Base-by-base conservation (phyloP, 2,888 invertebrate species). In the Coenonympha glycerion region DNA sequence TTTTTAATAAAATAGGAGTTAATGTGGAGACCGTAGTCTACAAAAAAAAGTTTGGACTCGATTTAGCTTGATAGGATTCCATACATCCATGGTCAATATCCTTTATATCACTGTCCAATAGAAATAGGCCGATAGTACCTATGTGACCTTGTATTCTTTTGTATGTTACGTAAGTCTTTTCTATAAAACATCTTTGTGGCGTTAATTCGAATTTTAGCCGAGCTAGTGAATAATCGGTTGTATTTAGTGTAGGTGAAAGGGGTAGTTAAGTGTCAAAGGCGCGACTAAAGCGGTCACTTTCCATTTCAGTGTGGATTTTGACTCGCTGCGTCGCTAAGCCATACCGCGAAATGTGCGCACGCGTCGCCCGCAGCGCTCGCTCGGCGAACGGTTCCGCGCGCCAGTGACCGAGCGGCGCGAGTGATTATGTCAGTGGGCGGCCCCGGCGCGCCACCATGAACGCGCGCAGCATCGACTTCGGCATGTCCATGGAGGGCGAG, bases 401-500 rank as follows among this genome's bases (percentile, higher is more conserved):
- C 55, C 66, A 67, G 66, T 80, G 69, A 71, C 62, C 59, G 62
- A 42, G 39, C 46, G 18, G 36, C 41, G 49, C 45, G 60, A 37
- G 75, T 72, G 76, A 81, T 73, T 76, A 79, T 81, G 83, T 73
- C 69, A 67, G 65, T 68, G 63, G 64, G 59, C 58, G 60, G 55
- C 73, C 75, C 66, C 79, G 80, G 79, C 79, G 71, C 76, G 71
- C 19, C 79, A 88, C 67, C 62, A 94, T 94, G 94, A 94, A 94
- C 84, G 94, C 94, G 57, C 90, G 94, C 69, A 92, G 92, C 61
- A 92, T 94, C 76, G 88, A 92, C 60, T 94, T 94, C 80, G 93
- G 94, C 76, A 87, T 94, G 86, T 91, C 92, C 61, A 92, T 96
- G 90, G 96, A 96, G 80, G 96, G 95, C 55, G 90, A 94, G 64